A percentile compares a stretch with the other conserved stretches of the same genome.
Evolutionary conservation across 2,797 vertebrate species (phyloP).

Genomic region (Amblyraja radiata): DNA sequence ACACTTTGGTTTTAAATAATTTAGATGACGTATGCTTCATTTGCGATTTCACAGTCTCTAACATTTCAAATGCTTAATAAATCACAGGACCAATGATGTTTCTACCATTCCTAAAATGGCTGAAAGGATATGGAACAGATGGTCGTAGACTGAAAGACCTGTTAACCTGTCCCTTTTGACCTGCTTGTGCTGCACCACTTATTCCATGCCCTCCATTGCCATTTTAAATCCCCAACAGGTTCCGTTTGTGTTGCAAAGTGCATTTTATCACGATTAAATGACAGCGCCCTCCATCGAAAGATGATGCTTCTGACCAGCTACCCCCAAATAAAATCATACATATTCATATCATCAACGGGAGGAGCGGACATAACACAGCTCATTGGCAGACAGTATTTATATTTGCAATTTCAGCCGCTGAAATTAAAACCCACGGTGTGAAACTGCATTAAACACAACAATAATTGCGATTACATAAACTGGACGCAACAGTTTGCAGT

Average conservation of each 20-base stretch:
- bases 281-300: slow-evolving; percentile 23
- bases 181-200: neutral
- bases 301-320: neutral
- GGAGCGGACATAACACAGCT: neutral
- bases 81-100: neutral
- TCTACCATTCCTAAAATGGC: neutral
- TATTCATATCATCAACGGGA: neutral
- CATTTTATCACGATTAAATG: neutral
- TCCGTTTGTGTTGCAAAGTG: neutral
- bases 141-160: neutral
- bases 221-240: slow-evolving; percentile 23
- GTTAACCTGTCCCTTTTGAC: neutral
- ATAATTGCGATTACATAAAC: neutral
- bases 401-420: neutral
- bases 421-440: neutral
- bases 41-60: neutral
- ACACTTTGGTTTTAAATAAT: neutral
- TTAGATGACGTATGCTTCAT: neutral
- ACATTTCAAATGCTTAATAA: slow-evolving; percentile 14
- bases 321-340: neutral
- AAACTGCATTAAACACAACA: neutral
- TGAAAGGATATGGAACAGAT: neutral
- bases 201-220: neutral
- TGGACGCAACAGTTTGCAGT: neutral
- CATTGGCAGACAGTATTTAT: neutral